Conservation (phyloP, 1,140 invertebrate genomes). For the Hylaeus anthracinus region DNA sequence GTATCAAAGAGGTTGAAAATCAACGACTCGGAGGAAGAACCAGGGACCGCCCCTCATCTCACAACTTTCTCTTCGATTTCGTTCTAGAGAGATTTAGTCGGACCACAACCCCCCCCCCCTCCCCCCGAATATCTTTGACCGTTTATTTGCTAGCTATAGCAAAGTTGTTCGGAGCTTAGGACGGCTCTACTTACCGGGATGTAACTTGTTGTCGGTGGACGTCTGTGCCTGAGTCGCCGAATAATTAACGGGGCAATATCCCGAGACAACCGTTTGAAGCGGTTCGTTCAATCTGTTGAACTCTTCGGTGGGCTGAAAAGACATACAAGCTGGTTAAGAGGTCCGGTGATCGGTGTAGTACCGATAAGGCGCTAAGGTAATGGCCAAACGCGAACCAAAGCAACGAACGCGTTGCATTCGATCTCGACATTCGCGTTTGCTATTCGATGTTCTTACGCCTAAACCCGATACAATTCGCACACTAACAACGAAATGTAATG, state of each 20-base stretch:
- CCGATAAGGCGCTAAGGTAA: too few species aligned
- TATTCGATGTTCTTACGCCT: too few species aligned
- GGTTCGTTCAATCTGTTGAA: slow-evolving; percentile 66
- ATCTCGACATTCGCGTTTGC: too few species aligned
- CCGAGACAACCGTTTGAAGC: slow-evolving; percentile 40
- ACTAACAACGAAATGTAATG: too few species aligned
- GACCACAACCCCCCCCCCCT: too few species aligned
- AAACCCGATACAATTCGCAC: too few species aligned
- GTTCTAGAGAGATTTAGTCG: slow-evolving; percentile 1
- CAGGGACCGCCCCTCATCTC: slow-evolving; percentile 31
- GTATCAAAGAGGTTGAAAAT: slow-evolving; percentile 66
- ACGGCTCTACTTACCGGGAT: slow-evolving; percentile 54
- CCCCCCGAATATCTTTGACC: too few species aligned
- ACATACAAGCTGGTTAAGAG: neutral
- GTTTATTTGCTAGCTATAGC: too few species aligned
- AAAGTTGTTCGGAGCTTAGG: neutral
- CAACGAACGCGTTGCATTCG: too few species aligned
- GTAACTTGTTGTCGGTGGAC: slow-evolving; percentile 50
- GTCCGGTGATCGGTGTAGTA: too few species aligned
- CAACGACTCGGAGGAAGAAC: slow-evolving; percentile 9
- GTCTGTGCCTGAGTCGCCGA: slow-evolving; percentile 37
- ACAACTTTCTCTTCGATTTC: slow-evolving; percentile 47
- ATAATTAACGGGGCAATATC: slow-evolving; percentile 59
- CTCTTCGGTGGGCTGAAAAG: slow-evolving; percentile 66
- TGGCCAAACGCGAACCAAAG: too few species aligned